These are phyloP conservation scores for Argyresthia albistria DNA, from an alignment of 2,888 invertebrate genomes.

Conservation along the genomic window DNA sequence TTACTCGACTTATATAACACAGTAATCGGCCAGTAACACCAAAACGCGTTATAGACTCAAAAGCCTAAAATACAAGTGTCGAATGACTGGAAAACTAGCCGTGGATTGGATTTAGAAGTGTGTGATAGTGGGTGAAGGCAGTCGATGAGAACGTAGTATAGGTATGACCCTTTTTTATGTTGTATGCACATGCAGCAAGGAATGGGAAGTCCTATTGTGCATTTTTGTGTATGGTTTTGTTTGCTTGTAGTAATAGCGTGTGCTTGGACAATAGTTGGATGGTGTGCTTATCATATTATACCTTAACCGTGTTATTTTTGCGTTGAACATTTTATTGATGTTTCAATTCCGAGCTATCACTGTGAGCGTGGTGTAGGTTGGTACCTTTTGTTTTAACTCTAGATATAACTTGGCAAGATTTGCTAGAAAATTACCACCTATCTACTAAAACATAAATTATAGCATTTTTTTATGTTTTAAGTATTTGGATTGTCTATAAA, in stretches of 20 bases:
- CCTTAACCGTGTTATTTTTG: too few relatives aligned
- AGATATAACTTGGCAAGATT: too few relatives aligned
- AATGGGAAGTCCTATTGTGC: too few relatives aligned
- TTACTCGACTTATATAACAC: conserved; percentile 2
- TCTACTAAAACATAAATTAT: too few relatives aligned
- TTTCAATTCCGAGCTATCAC: neutral
- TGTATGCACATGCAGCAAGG: neutral
- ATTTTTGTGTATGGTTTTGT: too few relatives aligned
- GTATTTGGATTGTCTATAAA: too few relatives aligned
- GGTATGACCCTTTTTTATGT: neutral
- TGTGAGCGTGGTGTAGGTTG: neutral
- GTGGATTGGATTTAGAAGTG: neutral
- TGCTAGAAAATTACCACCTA: too few relatives aligned
- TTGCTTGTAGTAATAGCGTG: too few relatives aligned
- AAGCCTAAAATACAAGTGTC: neutral
- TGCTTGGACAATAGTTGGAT: too few relatives aligned
- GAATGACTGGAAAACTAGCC: neutral
- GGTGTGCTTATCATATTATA: too few relatives aligned
- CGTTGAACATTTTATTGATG: neutral
- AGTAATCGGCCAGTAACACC: neutral
- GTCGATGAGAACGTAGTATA: conserved; percentile 2
- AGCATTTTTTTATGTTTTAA: too few relatives aligned
- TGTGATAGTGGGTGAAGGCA: neutral
- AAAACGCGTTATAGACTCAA: neutral
- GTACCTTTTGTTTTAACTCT: too few relatives aligned